Evolutionary conservation across 2,888 invertebrate species (phyloP), one percentile per base, ranked within the genome.

Genomic region (Elysia crispata): DNA sequence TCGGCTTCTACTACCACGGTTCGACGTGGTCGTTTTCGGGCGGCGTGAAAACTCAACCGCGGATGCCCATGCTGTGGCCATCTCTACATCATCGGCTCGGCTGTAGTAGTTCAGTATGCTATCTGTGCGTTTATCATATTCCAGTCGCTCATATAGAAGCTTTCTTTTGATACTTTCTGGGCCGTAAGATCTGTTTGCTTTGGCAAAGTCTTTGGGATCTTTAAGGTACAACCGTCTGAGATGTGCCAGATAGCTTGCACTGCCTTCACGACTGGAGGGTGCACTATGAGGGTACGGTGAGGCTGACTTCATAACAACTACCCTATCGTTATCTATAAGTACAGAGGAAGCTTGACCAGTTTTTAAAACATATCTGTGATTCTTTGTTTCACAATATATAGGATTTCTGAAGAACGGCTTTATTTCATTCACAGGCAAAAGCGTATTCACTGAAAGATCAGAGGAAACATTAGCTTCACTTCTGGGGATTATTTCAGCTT

Each of bases 71-170:
- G 23, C 60, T 60, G 60, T 15, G 5, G 60, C 60, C 60, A 60
- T 60, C 60, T 23, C 60, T 60, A 23, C 60, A 23, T 60, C 60
- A 23, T 60, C 23, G 3, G 5, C 60, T 23, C 60, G 60, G 15
- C 60, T 60, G 23, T 60, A 60, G 23, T 60, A 60, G 60, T 60
- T 60, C 60, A 60, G 60, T 60, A 60, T 60, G 23, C 23, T 20
- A 23, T 60, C 60, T 6, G 60, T 60, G 20, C 60, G 60, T 23
- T 60, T 60, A 5, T 60, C 60, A 23, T 60, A 60, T 23, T 60
- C 60, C 6, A 60, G 60, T 20, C 60, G 60, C 15, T 60, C 60
- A 15, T 5, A 23, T 15, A 60, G 20, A 20, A 60, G 60, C 15
- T 60, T 60, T 15, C 6, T 23, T 60, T 60, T 60, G 3, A 23